Evolutionary conservation across 2,888 invertebrate species (phyloP).

Genomic region (Sarcophaga caerulescens): DNA sequence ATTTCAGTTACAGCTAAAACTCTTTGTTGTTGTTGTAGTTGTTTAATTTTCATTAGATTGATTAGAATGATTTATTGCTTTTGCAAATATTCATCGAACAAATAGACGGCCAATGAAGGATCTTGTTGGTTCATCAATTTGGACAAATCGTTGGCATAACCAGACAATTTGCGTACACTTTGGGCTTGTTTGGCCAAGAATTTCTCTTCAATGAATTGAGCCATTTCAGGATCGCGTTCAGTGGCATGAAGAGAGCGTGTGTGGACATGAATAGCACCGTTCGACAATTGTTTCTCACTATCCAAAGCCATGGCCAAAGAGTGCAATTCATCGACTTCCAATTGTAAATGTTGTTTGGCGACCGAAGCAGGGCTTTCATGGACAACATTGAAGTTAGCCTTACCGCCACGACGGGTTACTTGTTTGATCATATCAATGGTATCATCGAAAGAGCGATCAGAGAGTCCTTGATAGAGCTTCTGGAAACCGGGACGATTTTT

Average conservation of each 20-base stretch:
- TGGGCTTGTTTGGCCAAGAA: constrained; percentile 87
- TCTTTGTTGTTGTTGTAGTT: constrained; percentile 32
- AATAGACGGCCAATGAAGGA: constrained; percentile 85
- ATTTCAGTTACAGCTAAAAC: neutral
- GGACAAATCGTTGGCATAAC: constrained; percentile 88
- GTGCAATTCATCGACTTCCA: constrained; percentile 84
- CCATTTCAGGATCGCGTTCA: constrained; percentile 87
- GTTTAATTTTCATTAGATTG: constrained; percentile 9
- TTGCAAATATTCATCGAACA: constrained; percentile 87
- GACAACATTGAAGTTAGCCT: constrained; percentile 82
- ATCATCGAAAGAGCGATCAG: constrained; percentile 89
- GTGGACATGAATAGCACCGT: constrained; percentile 87
- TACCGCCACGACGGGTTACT: constrained; percentile 87
- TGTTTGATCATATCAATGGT: constrained; percentile 89
- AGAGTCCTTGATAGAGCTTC: constrained; percentile 87
- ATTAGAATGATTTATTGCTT: constrained; percentile 77
- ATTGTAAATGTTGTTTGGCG: constrained; percentile 67
- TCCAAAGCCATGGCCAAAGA: constrained; percentile 89
- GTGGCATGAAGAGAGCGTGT: constrained; percentile 83
- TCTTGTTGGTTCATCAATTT: constrained; percentile 84
- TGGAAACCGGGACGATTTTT: constrained; percentile 89
- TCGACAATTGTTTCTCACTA: constrained; percentile 87
- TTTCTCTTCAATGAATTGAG: constrained; percentile 89
- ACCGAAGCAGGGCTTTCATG: constrained; percentile 71
- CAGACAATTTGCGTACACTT: constrained; percentile 86